Base-by-base conservation (phyloP, 2,888 invertebrate genomes). In the Micoletzkya japonica region DNA sequence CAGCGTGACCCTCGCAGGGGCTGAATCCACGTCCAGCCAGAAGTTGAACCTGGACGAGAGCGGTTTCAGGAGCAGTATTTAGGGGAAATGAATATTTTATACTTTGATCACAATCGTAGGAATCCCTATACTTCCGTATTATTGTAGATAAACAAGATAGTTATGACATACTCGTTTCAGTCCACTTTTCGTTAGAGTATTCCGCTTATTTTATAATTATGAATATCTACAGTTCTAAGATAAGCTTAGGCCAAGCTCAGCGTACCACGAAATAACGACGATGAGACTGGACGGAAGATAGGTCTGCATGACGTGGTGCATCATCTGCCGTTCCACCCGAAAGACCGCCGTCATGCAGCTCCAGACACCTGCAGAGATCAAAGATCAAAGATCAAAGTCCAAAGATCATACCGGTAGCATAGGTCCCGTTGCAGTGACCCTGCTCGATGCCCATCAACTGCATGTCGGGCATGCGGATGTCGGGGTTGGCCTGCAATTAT, bases 201-300 rank as follows among this genome's bases (percentile, higher is more conserved):
- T n/a, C n/a, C n/a, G n/a, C n/a, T n/a, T n/a, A n/a, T n/a, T n/a
- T n/a, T n/a, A n/a, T n/a, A n/a, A n/a, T n/a, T n/a, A n/a, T n/a
- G n/a, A n/a, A n/a, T n/a, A n/a, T n/a, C n/a, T n/a, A n/a, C n/a
- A n/a, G n/a, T n/a, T n/a, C n/a, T n/a, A n/a, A n/a, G n/a, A n/a
- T n/a, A n/a, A n/a, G n/a, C n/a, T n/a, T n/a, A n/a, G n/a, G n/a
- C n/a, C n/a, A n/a, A n/a, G n/a, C n/a, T n/a, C 17, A 10, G 26
- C 20, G 2, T 52, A 88, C 89, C 89, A 89, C 2, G 89, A 89
- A 66, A 89, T 89, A 72, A 89, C 88, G 39, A 89, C 89, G 74
- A 89, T 89, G 58, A 89, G 82, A 37, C 88, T 88, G n/a, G 89
- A 89, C 0, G 89, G 89, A 44, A 89, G 84, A 82, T 89, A 89